Percentiles rank a stretch among this genome's conserved stretches.
These are phyloP conservation scores for Poecile atricapillus DNA, from an alignment of 2,113 vertebrate genomes.

Conservation along the genomic window DNA sequence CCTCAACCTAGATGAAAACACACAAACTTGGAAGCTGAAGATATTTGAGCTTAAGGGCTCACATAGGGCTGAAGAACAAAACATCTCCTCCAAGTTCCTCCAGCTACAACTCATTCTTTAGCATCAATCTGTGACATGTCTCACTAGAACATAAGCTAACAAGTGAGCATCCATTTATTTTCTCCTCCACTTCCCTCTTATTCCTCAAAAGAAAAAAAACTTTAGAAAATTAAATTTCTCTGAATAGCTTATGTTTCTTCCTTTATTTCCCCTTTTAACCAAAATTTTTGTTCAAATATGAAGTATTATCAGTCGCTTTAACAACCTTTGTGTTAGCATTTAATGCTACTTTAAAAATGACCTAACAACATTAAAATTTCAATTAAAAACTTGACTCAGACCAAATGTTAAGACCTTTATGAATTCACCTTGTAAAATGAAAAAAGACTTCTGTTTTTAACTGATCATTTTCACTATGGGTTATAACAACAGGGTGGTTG, in stretches of 20 bases:
- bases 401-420: not conserved
- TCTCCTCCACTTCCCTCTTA: not conserved
- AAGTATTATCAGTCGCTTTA: not conserved
- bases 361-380: not conserved
- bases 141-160: not conserved
- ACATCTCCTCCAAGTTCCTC: not conserved
- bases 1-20: not conserved
- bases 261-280: not conserved
- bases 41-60: not conserved
- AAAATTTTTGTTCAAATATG: not conserved
- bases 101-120: not conserved
- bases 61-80: not conserved
- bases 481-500: not conserved
- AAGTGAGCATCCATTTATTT: not conserved
- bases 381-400: not conserved
- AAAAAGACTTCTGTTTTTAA: not conserved
- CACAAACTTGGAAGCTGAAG: not conserved
- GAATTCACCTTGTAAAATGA: not conserved
- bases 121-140: not conserved
- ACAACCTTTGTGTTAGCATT: not conserved
- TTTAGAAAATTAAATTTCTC: not conserved
- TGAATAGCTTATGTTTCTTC: not conserved
- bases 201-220: not conserved
- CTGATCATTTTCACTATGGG: not conserved
- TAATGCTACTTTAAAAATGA: not conserved